Conservation (phyloP, 2,797 vertebrate genomes). For the Paedocypris micromegethes region DNA sequence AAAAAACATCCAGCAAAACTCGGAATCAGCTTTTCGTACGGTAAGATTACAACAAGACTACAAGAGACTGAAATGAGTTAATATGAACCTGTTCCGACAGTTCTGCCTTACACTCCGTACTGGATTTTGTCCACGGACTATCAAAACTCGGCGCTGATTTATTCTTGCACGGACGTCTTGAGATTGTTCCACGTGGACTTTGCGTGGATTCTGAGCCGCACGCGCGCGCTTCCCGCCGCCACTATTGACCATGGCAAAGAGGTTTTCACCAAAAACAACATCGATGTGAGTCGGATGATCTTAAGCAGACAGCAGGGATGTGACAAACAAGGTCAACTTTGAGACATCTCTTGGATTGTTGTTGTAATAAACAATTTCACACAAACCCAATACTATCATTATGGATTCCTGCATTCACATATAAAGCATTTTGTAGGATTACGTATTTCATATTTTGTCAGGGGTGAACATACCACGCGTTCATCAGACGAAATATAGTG, state of each 20-base stretch:
- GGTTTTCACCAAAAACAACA: conserved; percentile 72
- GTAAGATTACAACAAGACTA: conserved; percentile 61
- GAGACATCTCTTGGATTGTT: neutral
- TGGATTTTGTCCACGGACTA: conserved; percentile 89
- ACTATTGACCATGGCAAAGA: conserved; percentile 68
- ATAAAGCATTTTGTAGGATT: too few relatives aligned
- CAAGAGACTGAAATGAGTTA: neutral
- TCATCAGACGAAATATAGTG: conserved; percentile 42
- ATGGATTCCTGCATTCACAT: too few relatives aligned
- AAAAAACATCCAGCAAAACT: conserved; percentile 80
- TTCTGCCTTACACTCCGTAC: conserved; percentile 80
- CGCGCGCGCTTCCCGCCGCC: conserved; percentile 69
- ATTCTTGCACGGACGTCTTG: conserved; percentile 82
- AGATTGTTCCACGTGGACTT: conserved; percentile 82
- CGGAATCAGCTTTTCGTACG: conserved; percentile 77
- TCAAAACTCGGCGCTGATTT: conserved; percentile 76
- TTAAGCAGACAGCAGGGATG: conserved; percentile 76
- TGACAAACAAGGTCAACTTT: conserved; percentile 43
- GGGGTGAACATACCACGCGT: conserved; percentile 42
- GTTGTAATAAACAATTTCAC: neutral
- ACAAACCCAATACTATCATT: too few relatives aligned
- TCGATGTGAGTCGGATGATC: conserved; percentile 74
- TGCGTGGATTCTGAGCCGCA: conserved; percentile 81
- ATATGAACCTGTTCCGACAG: conserved; percentile 54
- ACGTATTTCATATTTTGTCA: too few relatives aligned